Evolutionary conservation across 1,140 invertebrate species (phyloP).

Genomic region (Polypedilum vanderplanki): DNA sequence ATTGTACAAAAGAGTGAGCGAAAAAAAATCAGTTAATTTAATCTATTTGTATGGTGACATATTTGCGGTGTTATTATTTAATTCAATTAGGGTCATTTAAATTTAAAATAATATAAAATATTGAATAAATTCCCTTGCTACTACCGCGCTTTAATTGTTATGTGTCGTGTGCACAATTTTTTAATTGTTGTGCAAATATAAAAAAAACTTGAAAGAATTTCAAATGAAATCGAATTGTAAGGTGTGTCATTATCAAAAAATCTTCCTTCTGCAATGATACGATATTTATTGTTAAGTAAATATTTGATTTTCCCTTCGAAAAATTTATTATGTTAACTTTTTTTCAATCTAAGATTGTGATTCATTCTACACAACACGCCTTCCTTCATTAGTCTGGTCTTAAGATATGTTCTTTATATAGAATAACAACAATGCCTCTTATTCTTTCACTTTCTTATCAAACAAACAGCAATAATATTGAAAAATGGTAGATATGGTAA

Average conservation of each 20-base stretch:
- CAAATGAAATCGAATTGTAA: neutral
- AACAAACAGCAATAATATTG: constrained; percentile 12
- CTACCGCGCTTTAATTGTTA: neutral
- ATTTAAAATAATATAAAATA: neutral
- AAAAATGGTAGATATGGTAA: constrained; percentile 24
- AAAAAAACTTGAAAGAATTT: neutral
- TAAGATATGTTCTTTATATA: neutral
- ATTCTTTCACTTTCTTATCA: neutral
- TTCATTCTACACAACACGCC: neutral
- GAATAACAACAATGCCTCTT: neutral
- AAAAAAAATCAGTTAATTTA: constrained; percentile 3
- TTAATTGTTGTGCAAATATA: neutral
- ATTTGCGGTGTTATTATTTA: neutral
- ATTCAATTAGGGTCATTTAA: neutral
- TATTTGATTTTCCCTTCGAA: too few relatives aligned
- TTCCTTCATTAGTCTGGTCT: neutral
- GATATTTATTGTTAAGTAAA: neutral
- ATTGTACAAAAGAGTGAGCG: neutral
- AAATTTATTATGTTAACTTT: too few relatives aligned
- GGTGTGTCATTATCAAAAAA: constrained; percentile 3
- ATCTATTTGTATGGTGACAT: neutral
- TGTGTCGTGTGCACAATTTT: neutral
- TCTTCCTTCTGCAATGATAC: neutral
- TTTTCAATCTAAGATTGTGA: neutral
- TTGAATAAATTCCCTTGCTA: neutral